Evolutionary conservation across 2,888 invertebrate genomes (phyloP).

Genomic region (Terebella lapidaria): DNA sequence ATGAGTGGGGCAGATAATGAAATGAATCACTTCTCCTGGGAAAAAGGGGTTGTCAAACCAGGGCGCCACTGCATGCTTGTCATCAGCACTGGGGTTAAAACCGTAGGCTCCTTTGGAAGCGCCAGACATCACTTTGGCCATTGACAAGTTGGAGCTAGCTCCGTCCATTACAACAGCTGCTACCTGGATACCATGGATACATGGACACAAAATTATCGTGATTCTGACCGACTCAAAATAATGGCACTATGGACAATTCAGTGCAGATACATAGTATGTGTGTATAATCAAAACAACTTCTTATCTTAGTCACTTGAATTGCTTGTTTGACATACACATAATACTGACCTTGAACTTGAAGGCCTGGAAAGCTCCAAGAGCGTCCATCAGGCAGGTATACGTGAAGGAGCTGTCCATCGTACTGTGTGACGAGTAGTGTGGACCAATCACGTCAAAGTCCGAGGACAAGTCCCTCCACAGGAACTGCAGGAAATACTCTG

Average conservation of each 20-base stretch:
- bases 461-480: conserved; percentile 7
- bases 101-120: not conserved
- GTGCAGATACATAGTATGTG: too few relatives aligned
- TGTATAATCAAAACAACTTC: too few relatives aligned
- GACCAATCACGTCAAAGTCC: conserved; percentile 7
- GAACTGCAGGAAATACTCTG: conserved; percentile 6
- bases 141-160: not conserved
- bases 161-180: not conserved
- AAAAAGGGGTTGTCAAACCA: not conserved
- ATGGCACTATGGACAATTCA: too few relatives aligned
- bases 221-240: too few relatives aligned
- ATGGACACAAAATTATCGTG: too few relatives aligned
- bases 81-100: not conserved
- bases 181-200: too few relatives aligned
- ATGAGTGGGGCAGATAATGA: too few relatives aligned
- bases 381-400: not conserved
- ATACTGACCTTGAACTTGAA: conserved; percentile 3
- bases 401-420: conserved; percentile 5
- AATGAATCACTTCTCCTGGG: too few relatives aligned
- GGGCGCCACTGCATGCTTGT: not conserved
- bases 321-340: too few relatives aligned
- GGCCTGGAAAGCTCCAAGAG: not conserved
- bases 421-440: conserved; percentile 2
- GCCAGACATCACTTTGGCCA: not conserved
- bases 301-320: too few relatives aligned